phyloP scores from a whole-genome alignment of 2,797 vertebrate species.

The Phrynocephalus guinanensis region DNA sequence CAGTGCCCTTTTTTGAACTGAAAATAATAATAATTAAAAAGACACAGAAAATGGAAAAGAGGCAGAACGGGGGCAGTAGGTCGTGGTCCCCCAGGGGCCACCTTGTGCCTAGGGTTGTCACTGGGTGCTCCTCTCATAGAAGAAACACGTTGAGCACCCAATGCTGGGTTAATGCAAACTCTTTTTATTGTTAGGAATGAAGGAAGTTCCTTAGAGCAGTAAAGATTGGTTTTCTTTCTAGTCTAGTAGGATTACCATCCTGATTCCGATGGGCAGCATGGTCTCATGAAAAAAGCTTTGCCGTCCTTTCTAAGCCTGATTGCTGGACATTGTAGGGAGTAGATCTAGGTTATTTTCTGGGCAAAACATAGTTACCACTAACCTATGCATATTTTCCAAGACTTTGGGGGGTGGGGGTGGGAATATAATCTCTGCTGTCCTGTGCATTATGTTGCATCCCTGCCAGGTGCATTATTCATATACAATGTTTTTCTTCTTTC shows the following conservation, averaged over 20 bases:
- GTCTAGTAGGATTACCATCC: neutral
- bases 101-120: no score
- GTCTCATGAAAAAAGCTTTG: neutral
- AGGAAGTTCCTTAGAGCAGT: neutral
- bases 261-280: no score
- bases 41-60: no score
- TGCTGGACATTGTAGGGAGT: neutral
- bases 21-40: no score
- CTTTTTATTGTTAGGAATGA: neutral
- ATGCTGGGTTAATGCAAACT: neutral
- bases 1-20: no score
- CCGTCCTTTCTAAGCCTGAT: no score
- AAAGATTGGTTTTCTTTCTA: neutral
- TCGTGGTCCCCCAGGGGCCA: no score
- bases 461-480: neutral
- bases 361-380: neutral
- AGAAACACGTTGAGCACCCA: no score
- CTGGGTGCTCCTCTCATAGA: no score
- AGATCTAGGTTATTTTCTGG: no score
- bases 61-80: no score
- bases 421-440: neutral
- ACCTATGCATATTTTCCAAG: neutral
- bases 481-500: neutral
- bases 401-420: neutral
- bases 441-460: neutral